Conservation (phyloP, 2,888 invertebrate genomes). For the Pseudanteris insignis region DNA sequence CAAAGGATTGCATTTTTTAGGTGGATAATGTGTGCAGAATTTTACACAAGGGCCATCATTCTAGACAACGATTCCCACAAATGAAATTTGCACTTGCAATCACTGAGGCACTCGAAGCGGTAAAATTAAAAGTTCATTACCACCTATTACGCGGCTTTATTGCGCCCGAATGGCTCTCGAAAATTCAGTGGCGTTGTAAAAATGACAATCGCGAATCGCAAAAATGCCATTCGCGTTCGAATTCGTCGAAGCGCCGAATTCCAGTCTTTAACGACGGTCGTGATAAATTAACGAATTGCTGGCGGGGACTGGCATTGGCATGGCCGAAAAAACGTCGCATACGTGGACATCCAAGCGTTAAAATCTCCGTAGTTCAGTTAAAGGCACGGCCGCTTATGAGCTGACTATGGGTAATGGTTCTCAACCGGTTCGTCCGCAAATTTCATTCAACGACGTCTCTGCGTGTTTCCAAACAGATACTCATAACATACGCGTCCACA, state of each 20-base stretch:
- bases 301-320: constrained; percentile 19
- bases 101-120: neutral
- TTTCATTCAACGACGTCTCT: constrained; percentile 38
- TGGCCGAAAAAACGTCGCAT: constrained; percentile 41
- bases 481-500: too few relatives aligned
- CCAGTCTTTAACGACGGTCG: constrained; percentile 25
- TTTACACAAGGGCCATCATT: too few relatives aligned
- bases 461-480: constrained; percentile 30
- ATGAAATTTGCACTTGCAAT: neutral
- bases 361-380: constrained; percentile 50
- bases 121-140: constrained; percentile 20
- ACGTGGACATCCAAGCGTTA: constrained; percentile 48
- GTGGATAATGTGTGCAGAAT: too few relatives aligned
- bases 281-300: constrained; percentile 38
- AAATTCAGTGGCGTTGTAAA: constrained; percentile 4
- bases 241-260: constrained; percentile 14
- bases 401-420: constrained; percentile 50
- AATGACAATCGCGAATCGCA: constrained; percentile 8
- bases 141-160: constrained; percentile 14
- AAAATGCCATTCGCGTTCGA: constrained; percentile 5
- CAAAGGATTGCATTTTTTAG: too few relatives aligned
- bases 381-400: constrained; percentile 42
- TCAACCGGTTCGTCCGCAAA: constrained; percentile 53
- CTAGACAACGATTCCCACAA: neutral
- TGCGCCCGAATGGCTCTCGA: constrained; percentile 1